These are phyloP conservation scores for Zaprionus kolodkinae DNA, from an alignment of 1,140 invertebrate genomes.

Conservation along the genomic window DNA sequence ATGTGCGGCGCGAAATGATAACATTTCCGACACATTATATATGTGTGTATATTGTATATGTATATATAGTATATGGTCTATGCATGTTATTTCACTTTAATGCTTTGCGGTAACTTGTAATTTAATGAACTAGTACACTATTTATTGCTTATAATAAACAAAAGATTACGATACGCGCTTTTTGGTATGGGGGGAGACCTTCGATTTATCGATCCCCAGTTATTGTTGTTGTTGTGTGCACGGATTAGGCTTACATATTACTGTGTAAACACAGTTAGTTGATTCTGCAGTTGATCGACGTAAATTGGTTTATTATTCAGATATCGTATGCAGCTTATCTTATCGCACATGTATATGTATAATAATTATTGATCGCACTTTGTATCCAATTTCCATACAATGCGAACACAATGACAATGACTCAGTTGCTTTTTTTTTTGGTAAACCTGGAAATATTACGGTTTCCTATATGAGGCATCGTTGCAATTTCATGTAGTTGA, in stretches of 20 bases:
- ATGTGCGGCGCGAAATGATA: conserved; percentile 26
- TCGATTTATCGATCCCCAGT: not conserved
- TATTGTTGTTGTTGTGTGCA: not conserved
- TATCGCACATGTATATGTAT: not conserved
- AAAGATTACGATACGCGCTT: conserved; percentile 29
- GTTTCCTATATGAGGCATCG: not conserved
- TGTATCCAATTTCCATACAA: not conserved
- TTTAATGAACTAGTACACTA: conserved; percentile 49
- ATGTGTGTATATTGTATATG: not conserved
- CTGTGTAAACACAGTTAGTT: no score
- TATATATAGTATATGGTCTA: conserved; percentile 5
- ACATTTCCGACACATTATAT: conserved; percentile 23
- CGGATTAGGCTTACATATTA: no score
- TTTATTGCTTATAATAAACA: conserved; percentile 60
- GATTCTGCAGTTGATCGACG: not conserved
- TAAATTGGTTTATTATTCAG: not conserved
- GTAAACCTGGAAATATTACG: not conserved
- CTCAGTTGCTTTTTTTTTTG: not conserved
- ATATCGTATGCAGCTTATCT: no score
- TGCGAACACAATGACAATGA: not conserved
- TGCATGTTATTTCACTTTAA: not conserved
- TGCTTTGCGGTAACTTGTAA: conserved; percentile 45
- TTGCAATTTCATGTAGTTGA: not conserved
- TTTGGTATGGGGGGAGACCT: not conserved
- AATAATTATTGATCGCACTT: not conserved